Percentiles rank a stretch among this genome's conserved stretches.
phyloP scores from a whole-genome alignment of 2,113 vertebrate species.

The Bos indicus region DNA sequence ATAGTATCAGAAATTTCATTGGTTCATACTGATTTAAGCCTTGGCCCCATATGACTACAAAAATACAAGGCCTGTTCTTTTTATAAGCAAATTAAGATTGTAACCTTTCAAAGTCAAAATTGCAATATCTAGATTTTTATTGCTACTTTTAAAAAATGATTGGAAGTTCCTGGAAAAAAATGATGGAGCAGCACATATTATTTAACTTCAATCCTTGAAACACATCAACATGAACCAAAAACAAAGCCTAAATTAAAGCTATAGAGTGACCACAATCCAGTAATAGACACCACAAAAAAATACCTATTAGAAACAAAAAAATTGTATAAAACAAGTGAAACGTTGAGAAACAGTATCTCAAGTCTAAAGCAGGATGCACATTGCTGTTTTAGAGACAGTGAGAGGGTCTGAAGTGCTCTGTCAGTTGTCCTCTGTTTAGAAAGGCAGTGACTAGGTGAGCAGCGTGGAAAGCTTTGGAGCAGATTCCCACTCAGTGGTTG shows the following conservation, averaged over 20 bases:
- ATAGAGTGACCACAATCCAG: neutral
- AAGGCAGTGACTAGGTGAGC: neutral
- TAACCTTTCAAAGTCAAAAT: neutral
- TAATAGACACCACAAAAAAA: neutral
- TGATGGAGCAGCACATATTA: neutral
- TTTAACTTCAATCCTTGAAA: neutral
- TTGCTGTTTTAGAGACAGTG: neutral
- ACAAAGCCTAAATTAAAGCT: neutral
- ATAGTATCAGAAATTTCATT: neutral
- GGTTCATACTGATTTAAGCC: neutral
- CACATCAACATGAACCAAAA: neutral
- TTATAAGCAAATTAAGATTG: neutral
- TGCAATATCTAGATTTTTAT: neutral
- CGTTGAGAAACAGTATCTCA: neutral
- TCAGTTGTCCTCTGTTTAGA: neutral
- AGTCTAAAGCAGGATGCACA: neutral
- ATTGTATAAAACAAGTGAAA: neutral
- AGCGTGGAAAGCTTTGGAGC: rapidly evolving
- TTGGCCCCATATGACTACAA: neutral
- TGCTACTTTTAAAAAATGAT: neutral
- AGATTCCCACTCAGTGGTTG: neutral
- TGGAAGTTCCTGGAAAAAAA: neutral
- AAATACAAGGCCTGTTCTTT: neutral
- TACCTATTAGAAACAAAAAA: neutral
- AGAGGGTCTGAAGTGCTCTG: neutral